A percentile compares a stretch with the other conserved stretches of the same genome.
These are phyloP conservation scores for Venusia cambrica DNA, from an alignment of 2,888 invertebrate genomes.

Conservation along the genomic window DNA sequence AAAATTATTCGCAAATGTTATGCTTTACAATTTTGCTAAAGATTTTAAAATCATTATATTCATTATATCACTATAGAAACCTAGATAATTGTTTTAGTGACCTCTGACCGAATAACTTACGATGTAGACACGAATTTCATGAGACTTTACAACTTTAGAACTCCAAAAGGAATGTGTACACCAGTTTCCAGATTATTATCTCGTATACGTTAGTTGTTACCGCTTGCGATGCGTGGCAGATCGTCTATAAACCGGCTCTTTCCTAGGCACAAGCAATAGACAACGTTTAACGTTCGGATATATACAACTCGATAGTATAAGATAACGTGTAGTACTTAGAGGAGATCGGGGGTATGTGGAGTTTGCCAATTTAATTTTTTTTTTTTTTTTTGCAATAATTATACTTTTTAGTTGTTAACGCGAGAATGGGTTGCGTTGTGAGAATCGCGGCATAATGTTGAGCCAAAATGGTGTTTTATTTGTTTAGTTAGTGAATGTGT, in stretches of 20 bases:
- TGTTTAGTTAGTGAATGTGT: constrained; percentile 27
- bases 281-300: constrained; percentile 13
- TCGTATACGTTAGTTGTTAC: too few species aligned
- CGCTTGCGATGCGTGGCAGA: too few species aligned
- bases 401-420: constrained; percentile 40
- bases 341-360: constrained; percentile 48
- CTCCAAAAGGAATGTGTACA: too few species aligned
- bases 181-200: too few species aligned
- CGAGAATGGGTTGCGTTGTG: constrained; percentile 33
- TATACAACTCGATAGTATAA: constrained; percentile 42
- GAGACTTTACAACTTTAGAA: too few species aligned
- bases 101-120: too few species aligned
- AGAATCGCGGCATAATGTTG: constrained; percentile 40
- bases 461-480: constrained; percentile 48
- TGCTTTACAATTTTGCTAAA: too few species aligned
- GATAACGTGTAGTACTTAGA: constrained; percentile 68
- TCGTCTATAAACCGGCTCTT: constrained; percentile 32
- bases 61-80: too few species aligned
- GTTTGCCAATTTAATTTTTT: constrained; percentile 50
- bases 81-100: too few species aligned
- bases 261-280: constrained; percentile 28
- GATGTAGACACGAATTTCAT: too few species aligned
- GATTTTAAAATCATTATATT: too few species aligned
- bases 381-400: constrained; percentile 56
- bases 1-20: too few species aligned